Conservation (phyloP, 2,113 vertebrate genomes). For the Tragulus kanchil region DNA sequence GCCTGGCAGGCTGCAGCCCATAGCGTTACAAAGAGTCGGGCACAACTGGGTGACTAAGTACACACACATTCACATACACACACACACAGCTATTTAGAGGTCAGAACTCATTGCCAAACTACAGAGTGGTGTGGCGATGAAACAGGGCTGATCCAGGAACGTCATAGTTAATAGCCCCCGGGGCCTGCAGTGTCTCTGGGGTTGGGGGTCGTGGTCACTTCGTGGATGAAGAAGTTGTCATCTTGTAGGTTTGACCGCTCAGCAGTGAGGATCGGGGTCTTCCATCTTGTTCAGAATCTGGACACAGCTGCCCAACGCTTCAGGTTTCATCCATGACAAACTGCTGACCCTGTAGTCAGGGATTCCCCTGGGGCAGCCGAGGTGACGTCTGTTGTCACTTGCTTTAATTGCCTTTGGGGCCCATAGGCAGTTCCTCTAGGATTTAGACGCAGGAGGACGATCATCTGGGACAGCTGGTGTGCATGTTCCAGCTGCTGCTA, state of each 20-base stretch:
- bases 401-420: not conserved
- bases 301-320: not conserved
- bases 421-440: not conserved
- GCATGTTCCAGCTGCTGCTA: not conserved
- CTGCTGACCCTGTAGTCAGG: not conserved
- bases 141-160: not conserved
- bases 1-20: not conserved
- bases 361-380: rapidly evolving
- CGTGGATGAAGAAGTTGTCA: not conserved
- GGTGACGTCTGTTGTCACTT: not conserved
- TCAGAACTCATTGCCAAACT: not conserved
- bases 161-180: not conserved
- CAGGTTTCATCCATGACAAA: too few relatives aligned
- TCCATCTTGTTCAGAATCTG: not conserved
- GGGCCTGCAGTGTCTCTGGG: not conserved
- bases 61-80: not conserved
- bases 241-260: not conserved
- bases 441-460: not conserved
- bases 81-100: not conserved
- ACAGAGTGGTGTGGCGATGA: not conserved
- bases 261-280: not conserved
- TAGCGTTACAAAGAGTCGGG: not conserved
- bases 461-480: not conserved
- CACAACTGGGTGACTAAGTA: not conserved
- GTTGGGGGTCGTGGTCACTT: not conserved